These are phyloP conservation scores for Caradrina clavipalpis DNA, from an alignment of 2,888 invertebrate genomes.

Conservation along the genomic window DNA sequence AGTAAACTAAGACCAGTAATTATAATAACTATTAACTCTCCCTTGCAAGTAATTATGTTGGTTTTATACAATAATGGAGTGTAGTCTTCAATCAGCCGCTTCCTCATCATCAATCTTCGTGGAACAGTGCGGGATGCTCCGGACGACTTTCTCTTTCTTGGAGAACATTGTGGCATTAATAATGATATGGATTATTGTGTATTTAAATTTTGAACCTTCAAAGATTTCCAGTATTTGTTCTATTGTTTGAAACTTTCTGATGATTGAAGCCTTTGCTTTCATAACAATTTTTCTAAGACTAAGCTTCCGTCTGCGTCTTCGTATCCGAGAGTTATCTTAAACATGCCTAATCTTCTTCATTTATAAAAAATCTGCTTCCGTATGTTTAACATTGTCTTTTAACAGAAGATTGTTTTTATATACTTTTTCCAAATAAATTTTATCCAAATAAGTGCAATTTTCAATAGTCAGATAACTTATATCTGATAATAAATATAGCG, in stretches of 20 bases:
- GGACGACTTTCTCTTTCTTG: constrained; percentile 68
- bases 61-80: constrained; percentile 64
- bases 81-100: constrained; percentile 65
- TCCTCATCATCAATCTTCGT: constrained; percentile 71
- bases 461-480: no score
- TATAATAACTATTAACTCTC: constrained; percentile 62
- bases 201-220: constrained; percentile 46
- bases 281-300: background rate
- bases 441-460: no score
- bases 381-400: no score
- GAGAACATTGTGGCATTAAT: constrained; percentile 41
- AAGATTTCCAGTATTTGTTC: constrained; percentile 36
- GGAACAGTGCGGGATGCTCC: constrained; percentile 46
- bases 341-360: no score
- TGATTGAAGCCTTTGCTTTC: background rate
- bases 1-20: constrained; percentile 52
- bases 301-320: no score
- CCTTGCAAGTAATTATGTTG: constrained; percentile 62
- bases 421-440: no score
- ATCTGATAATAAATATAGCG: no score
- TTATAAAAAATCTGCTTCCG: no score
- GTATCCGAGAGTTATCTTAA: no score
- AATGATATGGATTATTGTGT: constrained; percentile 40
- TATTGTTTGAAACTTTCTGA: constrained; percentile 9
- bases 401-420: no score